phyloP scores from a whole-genome alignment of 2,888 invertebrate species.

The Brachylomia viminalis region DNA sequence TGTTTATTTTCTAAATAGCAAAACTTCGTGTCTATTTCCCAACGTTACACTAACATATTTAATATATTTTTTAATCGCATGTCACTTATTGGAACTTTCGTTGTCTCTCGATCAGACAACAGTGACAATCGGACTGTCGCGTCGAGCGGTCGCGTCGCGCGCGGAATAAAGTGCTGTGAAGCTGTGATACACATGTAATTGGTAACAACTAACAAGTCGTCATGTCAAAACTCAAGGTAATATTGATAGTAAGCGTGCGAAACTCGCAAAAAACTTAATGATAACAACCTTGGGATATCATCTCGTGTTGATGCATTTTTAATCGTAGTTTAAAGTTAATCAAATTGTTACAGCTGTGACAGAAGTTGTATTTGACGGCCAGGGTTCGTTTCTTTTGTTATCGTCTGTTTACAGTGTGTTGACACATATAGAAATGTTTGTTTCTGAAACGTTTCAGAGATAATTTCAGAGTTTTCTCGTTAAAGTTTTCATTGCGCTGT shows the following conservation, averaged over 20 bases:
- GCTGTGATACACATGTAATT: slow-evolving; percentile 69
- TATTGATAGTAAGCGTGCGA: slow-evolving; percentile 70
- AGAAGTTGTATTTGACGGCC: slow-evolving; percentile 46
- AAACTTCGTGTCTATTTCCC: slow-evolving; percentile 48
- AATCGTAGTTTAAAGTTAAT: slow-evolving; percentile 57
- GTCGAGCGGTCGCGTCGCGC: slow-evolving; percentile 62
- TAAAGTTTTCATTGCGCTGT: slow-evolving; percentile 15
- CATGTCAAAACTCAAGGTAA: slow-evolving; percentile 87
- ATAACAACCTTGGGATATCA: slow-evolving; percentile 58
- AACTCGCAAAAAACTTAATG: slow-evolving; percentile 62
- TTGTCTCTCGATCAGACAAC: slow-evolving; percentile 56
- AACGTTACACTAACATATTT: slow-evolving; percentile 44
- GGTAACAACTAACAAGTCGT: slow-evolving; percentile 67
- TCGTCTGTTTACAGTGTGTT: slow-evolving; percentile 27
- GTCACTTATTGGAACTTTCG: slow-evolving; percentile 64
- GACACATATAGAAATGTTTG: background rate
- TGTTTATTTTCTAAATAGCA: slow-evolving; percentile 51
- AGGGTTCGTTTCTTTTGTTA: slow-evolving; percentile 35
- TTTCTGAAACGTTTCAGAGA: slow-evolving; percentile 37
- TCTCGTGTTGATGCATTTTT: slow-evolving; percentile 60
- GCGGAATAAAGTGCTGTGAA: slow-evolving; percentile 65
- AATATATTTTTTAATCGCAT: slow-evolving; percentile 51
- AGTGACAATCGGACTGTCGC: slow-evolving; percentile 62
- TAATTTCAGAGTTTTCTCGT: slow-evolving; percentile 5
- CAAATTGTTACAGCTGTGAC: slow-evolving; percentile 45